Evolutionary conservation across 2,888 invertebrate genomes (phyloP).

Genomic region (Drosophila antonietae): DNA sequence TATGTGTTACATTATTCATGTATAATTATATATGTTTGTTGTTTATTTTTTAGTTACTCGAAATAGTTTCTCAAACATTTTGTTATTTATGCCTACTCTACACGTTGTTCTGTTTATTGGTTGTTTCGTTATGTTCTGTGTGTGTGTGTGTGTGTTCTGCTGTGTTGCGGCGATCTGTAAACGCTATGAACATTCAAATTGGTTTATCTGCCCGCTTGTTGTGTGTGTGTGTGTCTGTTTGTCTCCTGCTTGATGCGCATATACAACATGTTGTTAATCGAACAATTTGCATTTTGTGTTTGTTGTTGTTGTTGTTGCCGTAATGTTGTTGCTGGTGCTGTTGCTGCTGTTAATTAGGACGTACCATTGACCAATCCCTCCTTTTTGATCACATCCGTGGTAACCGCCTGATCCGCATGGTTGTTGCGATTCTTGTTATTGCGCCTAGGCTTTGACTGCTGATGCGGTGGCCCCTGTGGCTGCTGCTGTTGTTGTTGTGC

Average conservation of each 20-base stretch:
- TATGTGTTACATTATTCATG: slow-evolving; percentile 71
- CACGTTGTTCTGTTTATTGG: slow-evolving; percentile 43
- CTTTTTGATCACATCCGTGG: slow-evolving; percentile 81
- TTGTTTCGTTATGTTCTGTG: slow-evolving; percentile 35
- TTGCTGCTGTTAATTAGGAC: slow-evolving; percentile 75
- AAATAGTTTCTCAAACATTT: slow-evolving; percentile 67
- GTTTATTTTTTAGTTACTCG: slow-evolving; percentile 56
- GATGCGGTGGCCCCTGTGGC: slow-evolving; percentile 54
- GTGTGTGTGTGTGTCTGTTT: slow-evolving; percentile 11
- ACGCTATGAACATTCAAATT: slow-evolving; percentile 60
- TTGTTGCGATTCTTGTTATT: slow-evolving; percentile 82
- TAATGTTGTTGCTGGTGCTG: slow-evolving; percentile 21
- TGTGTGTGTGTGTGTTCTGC: slow-evolving; percentile 33
- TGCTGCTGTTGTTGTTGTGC: slow-evolving; percentile 54
- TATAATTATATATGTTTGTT: slow-evolving; percentile 47
- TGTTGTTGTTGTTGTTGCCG: slow-evolving; percentile 31
- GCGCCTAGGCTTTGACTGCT: slow-evolving; percentile 81
- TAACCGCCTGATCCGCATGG: slow-evolving; percentile 73
- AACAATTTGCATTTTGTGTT: slow-evolving; percentile 56
- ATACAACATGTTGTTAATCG: slow-evolving; percentile 53
- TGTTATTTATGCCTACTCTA: slow-evolving; percentile 56
- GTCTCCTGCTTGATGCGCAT: slow-evolving; percentile 29
- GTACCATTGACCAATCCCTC: slow-evolving; percentile 84
- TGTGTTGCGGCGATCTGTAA: slow-evolving; percentile 53
- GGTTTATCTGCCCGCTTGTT: slow-evolving; percentile 50